Evolutionary conservation across 2,113 vertebrate species (phyloP), one percentile per base, ranked within the genome.

Genomic region (Pipa parva): DNA sequence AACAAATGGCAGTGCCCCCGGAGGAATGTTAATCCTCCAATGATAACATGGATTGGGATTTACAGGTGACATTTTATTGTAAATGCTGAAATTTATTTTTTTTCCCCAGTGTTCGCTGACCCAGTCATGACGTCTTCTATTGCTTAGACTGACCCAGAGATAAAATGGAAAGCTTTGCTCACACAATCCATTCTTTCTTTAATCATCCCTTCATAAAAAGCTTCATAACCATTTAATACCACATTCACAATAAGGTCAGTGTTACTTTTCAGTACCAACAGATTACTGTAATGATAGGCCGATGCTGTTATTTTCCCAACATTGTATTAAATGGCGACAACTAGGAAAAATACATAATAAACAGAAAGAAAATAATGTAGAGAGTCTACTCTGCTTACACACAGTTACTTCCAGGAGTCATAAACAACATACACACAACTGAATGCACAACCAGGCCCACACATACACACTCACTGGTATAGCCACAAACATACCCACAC

Each of bases 11-110:
- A 67, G 42, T 9, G 2, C 3, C 45, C 37, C 26, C 21, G 4
- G 27, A 58, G 45, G 18, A 21, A 37, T 42, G 59, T 59, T 37
- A 36, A 36, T 59, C 26, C 25, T 17, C 7, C 24, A 13, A 49
- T 28, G 29, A 59, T 59, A 59, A 50, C 24, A 22, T 25, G 11
- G 36, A 20, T 46, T 46, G 18, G 39, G 37, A 56, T 46, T 45
- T 58, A 36, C 28, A 58, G 64, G 55, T 67, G 29, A 59, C 64
- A 67, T 59, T 67, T 59, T 36, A 15, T 22, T 59, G 39, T 50
- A 67, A 48, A 48, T 49, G 17, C 28, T 12, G 37, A 50, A 66
- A 50, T 9, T 25, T 22, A 20, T 46, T 15, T 33, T 49, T 67
- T 12, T n/a, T n/a, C n/a, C n/a, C 33, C 20, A 33, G 24, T 67